Conservation (phyloP, 2,797 vertebrate species). For the Coregonus sp. region DNA sequence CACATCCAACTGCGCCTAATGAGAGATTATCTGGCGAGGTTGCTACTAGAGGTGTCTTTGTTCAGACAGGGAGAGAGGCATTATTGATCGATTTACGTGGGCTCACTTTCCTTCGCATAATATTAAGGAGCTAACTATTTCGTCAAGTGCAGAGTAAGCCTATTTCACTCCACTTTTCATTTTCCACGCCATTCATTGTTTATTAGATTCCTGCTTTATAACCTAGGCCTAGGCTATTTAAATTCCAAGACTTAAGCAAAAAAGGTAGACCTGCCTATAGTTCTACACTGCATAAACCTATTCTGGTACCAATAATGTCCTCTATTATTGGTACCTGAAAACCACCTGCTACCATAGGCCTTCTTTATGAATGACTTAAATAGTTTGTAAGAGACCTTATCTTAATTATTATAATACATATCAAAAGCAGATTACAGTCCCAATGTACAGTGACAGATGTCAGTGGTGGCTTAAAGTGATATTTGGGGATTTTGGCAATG, state of each 20-base stretch:
- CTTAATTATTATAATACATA: not conserved
- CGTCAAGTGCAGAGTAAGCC: not conserved
- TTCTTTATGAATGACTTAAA: too few species aligned
- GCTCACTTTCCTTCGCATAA: too few species aligned
- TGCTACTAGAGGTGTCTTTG: constrained; percentile 22
- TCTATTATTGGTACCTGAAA: too few species aligned
- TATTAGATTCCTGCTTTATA: not conserved
- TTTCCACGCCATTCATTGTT: not conserved
- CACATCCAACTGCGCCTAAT: constrained; percentile 91
- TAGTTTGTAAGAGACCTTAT: too few species aligned
- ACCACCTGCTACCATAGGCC: not conserved
- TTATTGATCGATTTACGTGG: constrained; percentile 78
- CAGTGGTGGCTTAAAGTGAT: too few species aligned
- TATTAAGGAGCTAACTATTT: constrained; percentile 43
- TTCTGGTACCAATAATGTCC: too few species aligned
- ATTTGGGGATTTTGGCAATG: too few species aligned
- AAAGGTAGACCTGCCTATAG: not conserved
- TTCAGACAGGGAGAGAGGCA: constrained; percentile 55
- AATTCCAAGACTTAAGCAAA: not conserved
- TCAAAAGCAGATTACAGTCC: not conserved
- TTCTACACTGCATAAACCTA: too few species aligned
- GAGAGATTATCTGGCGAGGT: constrained; percentile 83
- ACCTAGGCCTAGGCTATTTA: not conserved
- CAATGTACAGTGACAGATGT: not conserved
- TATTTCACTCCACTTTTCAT: not conserved